phyloP scores from a whole-genome alignment of 37 sponge, comb jelly and placozoan genomes.

The Tethya wilhelma region DNA sequence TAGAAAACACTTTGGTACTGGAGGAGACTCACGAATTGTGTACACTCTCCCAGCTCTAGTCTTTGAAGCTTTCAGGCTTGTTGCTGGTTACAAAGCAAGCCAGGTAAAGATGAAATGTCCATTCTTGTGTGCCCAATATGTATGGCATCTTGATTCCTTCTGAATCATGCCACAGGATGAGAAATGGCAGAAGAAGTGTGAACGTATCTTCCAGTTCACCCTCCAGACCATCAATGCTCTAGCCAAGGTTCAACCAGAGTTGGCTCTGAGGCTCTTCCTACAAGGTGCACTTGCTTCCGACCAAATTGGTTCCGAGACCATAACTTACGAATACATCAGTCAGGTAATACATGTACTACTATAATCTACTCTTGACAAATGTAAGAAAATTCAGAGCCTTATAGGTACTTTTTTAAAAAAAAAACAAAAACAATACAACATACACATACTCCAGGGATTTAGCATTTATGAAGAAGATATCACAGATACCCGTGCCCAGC shows the following conservation, averaged over 20 bases:
- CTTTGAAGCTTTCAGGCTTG: constrained; percentile 87
- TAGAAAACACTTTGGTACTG: constrained; percentile 85
- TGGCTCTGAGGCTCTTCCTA: constrained; percentile 87
- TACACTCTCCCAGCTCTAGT: constrained; percentile 91
- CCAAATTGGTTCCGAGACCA: constrained; percentile 80
- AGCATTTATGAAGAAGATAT: constrained; percentile 96
- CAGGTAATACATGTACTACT: constrained; percentile 58
- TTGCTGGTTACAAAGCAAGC: constrained; percentile 63
- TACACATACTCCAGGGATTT: constrained; percentile 66
- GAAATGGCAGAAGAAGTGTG: constrained; percentile 93
- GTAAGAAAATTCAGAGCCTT: no score
- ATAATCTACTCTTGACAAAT: background rate
- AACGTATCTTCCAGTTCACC: constrained; percentile 92
- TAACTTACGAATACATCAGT: constrained; percentile 96
- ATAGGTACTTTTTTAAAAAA: background rate
- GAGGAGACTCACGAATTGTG: constrained; percentile 80
- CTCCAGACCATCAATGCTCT: constrained; percentile 86
- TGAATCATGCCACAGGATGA: constrained; percentile 67
- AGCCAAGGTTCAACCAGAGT: constrained; percentile 69
- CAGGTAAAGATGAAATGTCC: constrained; percentile 64
- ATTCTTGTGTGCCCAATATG: background rate
- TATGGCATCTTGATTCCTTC: background rate
- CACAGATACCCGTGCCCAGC: constrained; percentile 93
- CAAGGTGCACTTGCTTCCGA: constrained; percentile 97
- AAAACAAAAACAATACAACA: background rate